A percentile compares a stretch with the other conserved stretches of the same genome.
These are phyloP conservation scores for Rissa tridactyla DNA, from an alignment of 2,113 vertebrate genomes.

Conservation along the genomic window DNA sequence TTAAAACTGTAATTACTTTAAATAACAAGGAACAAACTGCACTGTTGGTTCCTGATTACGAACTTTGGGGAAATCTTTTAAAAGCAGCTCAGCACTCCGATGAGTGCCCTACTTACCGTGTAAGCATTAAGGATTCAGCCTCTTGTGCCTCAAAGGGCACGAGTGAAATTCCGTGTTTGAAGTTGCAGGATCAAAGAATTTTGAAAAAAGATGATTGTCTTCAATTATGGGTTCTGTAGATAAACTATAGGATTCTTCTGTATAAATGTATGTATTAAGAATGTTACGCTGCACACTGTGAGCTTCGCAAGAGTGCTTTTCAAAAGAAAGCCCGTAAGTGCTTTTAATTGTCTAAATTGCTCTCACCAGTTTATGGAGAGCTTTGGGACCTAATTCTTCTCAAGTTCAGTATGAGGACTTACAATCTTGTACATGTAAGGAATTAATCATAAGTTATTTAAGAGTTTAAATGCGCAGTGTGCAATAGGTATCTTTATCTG, in stretches of 20 bases:
- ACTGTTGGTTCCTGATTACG: background rate
- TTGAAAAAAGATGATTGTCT: background rate
- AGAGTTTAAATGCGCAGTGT: background rate
- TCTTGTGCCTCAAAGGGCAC: background rate
- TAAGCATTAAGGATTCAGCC: background rate
- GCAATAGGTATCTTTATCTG: background rate
- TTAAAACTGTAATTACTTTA: background rate
- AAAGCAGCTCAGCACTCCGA: background rate
- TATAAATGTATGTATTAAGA: background rate
- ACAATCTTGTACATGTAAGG: background rate
- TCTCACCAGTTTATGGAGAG: background rate
- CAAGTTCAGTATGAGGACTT: background rate
- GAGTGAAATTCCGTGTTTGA: background rate
- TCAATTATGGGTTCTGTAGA: background rate
- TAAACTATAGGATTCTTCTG: background rate
- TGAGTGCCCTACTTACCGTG: background rate
- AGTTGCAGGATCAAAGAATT: background rate
- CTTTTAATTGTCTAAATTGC: background rate
- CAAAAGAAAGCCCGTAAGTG: background rate
- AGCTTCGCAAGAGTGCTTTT: background rate
- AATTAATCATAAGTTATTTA: background rate
- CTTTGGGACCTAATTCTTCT: background rate
- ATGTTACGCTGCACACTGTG: background rate
- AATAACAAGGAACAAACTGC: background rate
- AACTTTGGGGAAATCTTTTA: background rate